Percentiles rank a stretch among this genome's conserved stretches.
phyloP scores from a whole-genome alignment of 2,888 invertebrate genomes.

The Cataglyphis livida region DNA sequence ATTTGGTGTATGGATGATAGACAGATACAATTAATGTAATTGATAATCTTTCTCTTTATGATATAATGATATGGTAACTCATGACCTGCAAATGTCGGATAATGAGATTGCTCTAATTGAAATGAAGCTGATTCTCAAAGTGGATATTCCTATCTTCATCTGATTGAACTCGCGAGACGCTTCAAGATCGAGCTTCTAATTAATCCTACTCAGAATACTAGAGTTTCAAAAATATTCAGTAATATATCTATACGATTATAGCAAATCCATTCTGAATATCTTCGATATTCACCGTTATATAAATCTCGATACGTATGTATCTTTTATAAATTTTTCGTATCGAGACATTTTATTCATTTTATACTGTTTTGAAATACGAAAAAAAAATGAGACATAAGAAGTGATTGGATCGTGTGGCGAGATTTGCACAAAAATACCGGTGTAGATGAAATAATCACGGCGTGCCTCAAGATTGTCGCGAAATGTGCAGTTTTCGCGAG shows the following conservation, averaged over 20 bases:
- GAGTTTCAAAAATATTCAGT: conserved; percentile 5
- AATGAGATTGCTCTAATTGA: conserved; percentile 65
- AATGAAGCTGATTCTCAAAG: conserved; percentile 49
- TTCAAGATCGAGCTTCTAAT: conserved; percentile 18
- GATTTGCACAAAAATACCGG: not conserved
- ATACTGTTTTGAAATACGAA: not conserved
- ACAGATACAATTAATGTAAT: not conserved
- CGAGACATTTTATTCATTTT: not conserved
- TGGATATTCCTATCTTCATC: not conserved
- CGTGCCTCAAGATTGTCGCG: not conserved
- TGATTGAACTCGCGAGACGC: conserved; percentile 38
- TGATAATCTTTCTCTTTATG: not conserved
- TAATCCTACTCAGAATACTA: conserved; percentile 10
- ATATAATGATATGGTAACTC: not conserved
- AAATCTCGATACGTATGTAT: not conserved
- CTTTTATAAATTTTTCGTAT: not conserved
- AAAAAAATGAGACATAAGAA: not conserved
- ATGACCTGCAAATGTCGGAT: conserved; percentile 50
- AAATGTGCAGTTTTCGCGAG: not conserved
- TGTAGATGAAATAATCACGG: not conserved
- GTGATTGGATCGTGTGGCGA: not conserved
- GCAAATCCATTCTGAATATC: not conserved
- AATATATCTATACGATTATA: not conserved
- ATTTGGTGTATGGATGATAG: not conserved
- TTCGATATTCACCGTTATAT: too few species aligned